Percentiles rank a stretch among this genome's conserved stretches.
Evolutionary conservation across 2,113 vertebrate genomes (phyloP).

Genomic region (Climacteris rufus): DNA sequence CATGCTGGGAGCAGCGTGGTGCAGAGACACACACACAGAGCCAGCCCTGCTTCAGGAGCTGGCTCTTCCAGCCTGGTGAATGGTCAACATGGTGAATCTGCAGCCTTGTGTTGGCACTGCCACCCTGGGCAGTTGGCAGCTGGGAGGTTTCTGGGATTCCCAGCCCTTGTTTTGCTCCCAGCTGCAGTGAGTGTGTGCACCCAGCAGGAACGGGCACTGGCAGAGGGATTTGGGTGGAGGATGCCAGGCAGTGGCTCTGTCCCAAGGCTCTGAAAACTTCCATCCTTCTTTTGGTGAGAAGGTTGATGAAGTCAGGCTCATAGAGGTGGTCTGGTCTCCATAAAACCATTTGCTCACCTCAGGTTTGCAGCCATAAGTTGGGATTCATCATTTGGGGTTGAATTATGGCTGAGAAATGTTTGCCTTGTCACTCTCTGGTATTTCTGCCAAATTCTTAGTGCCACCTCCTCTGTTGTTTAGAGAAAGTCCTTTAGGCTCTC

Average conservation of each 20-base stretch:
- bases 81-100: neutral
- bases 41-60: neutral
- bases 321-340: neutral
- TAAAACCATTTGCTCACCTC: neutral
- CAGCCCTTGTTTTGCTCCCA: neutral
- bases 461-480: neutral
- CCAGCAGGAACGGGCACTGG: neutral
- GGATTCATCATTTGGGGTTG: neutral
- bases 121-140: neutral
- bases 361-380: neutral
- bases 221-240: neutral
- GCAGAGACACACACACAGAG: neutral
- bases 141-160: neutral
- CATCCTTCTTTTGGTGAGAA: neutral
- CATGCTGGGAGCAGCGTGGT: slow-evolving; percentile 10
- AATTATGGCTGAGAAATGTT: neutral
- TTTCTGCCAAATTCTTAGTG: neutral
- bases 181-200: neutral
- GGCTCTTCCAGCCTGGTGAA: neutral
- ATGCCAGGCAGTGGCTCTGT: neutral
- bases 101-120: neutral
- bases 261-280: neutral
- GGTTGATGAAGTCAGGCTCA: neutral
- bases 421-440: neutral
- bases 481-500: neutral